These are phyloP conservation scores for Gymnarchus niloticus DNA, from an alignment of 2,113 vertebrate genomes.

Conservation along the genomic window DNA sequence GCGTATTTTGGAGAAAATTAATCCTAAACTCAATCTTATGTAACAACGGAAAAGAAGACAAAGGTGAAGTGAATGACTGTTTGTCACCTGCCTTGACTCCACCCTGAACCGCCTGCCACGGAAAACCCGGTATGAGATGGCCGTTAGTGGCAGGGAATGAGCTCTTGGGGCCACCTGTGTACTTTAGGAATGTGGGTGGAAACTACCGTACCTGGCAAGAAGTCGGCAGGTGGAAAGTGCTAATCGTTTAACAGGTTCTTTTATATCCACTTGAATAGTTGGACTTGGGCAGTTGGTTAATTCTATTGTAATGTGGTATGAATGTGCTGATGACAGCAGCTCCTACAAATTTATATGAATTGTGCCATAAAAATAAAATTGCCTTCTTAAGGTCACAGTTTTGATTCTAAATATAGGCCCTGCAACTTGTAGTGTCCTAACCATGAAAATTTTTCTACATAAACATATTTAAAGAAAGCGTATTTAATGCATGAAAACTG, in stretches of 20 bases:
- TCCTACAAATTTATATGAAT: no score
- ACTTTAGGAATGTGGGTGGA: background rate
- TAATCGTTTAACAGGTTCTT: background rate
- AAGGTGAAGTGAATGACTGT: background rate
- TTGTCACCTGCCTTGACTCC: background rate
- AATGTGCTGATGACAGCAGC: background rate
- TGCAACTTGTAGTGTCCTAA: background rate
- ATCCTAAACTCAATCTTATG: no score
- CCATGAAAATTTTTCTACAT: background rate
- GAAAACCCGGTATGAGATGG: background rate
- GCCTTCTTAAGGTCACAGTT: no score
- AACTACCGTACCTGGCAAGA: background rate
- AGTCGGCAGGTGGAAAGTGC: background rate
- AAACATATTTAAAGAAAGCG: background rate
- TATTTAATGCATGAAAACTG: background rate
- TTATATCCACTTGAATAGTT: background rate
- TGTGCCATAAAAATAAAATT: no score
- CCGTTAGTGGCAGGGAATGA: background rate
- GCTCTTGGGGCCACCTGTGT: background rate
- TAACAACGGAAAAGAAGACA: background rate
- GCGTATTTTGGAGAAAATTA: background rate
- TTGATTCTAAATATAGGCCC: no score
- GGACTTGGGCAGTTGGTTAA: background rate
- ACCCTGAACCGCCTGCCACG: background rate
- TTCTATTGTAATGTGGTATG: background rate